These are phyloP conservation scores for Paragorgia papillata DNA, from an alignment of 92 coral and sea anemone genomes.

Conservation along the genomic window DNA sequence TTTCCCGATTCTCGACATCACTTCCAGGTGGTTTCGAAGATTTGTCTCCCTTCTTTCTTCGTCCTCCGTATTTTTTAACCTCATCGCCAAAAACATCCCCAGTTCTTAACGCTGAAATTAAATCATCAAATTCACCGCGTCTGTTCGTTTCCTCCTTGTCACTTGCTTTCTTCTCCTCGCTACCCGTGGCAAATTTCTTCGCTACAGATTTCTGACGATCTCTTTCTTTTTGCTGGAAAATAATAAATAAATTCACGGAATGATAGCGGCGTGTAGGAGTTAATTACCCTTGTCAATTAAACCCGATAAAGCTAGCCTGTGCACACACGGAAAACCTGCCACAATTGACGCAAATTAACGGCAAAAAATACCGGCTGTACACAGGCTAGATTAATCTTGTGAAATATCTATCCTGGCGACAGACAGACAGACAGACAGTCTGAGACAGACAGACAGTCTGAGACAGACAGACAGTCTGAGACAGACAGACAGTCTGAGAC, in stretches of 20 bases:
- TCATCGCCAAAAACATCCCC: slow-evolving; percentile 99
- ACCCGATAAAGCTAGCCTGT: too few species aligned
- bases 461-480: too few species aligned
- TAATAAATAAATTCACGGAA: neutral
- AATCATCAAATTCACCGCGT: slow-evolving; percentile 97
- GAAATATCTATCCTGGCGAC: too few species aligned
- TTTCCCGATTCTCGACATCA: slow-evolving; percentile 75
- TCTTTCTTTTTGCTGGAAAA: slow-evolving; percentile 85
- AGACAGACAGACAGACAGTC: too few species aligned
- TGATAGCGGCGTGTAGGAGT: neutral
- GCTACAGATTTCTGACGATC: slow-evolving; percentile 93
- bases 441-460: too few species aligned
- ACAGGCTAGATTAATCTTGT: too few species aligned
- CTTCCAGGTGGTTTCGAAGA: slow-evolving; percentile 61
- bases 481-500: too few species aligned
- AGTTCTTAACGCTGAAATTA: slow-evolving; percentile 96
- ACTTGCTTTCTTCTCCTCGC: slow-evolving; percentile 48
- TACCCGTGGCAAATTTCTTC: slow-evolving; percentile 68
- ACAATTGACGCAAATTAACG: too few species aligned
- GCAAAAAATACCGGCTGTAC: too few species aligned
- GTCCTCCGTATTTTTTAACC: slow-evolving; percentile 89
- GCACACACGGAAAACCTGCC: too few species aligned
- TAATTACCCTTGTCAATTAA: too few species aligned
- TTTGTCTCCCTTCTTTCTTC: slow-evolving; percentile 71
- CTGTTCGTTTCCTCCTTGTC: slow-evolving; percentile 57